These are phyloP conservation scores for Sweltsa coloradensis DNA, from an alignment of 1,140 invertebrate genomes.

Conservation along the genomic window DNA sequence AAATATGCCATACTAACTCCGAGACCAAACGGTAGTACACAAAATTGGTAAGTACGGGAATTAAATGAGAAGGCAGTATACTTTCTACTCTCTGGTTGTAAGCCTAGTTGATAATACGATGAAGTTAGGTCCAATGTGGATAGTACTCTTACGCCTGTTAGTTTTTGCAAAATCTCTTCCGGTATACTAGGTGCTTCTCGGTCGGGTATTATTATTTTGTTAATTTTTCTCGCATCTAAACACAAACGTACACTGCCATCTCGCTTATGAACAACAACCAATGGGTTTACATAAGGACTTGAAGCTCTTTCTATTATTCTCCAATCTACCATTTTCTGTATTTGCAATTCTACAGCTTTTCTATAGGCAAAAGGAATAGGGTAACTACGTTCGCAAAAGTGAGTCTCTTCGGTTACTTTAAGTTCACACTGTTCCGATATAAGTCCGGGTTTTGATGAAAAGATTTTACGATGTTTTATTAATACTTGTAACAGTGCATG, in stretches of 20 bases:
- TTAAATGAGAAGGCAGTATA: constrained; percentile 26
- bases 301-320: constrained; percentile 18
- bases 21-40: constrained; percentile 26
- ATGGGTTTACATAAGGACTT: constrained; percentile 25
- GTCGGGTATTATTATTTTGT: constrained; percentile 22
- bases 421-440: too few species aligned
- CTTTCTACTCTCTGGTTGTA: constrained; percentile 19
- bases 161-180: constrained; percentile 19
- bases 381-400: constrained; percentile 14
- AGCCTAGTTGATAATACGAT: constrained; percentile 27
- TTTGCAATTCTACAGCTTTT: constrained; percentile 10
- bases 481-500: too few species aligned
- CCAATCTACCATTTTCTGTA: constrained; percentile 17
- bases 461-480: too few species aligned
- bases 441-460: too few species aligned
- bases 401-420: too few species aligned
- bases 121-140: constrained; percentile 24
- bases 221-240: constrained; percentile 25
- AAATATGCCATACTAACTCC: constrained; percentile 11
- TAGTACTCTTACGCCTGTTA: constrained; percentile 19
- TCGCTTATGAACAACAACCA: constrained; percentile 21
- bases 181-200: constrained; percentile 17
- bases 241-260: constrained; percentile 22
- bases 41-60: constrained; percentile 18
- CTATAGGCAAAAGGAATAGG: constrained; percentile 14